Evolutionary conservation across 2,888 invertebrate genomes (phyloP).

Genomic region (Deroplatys truncata): DNA sequence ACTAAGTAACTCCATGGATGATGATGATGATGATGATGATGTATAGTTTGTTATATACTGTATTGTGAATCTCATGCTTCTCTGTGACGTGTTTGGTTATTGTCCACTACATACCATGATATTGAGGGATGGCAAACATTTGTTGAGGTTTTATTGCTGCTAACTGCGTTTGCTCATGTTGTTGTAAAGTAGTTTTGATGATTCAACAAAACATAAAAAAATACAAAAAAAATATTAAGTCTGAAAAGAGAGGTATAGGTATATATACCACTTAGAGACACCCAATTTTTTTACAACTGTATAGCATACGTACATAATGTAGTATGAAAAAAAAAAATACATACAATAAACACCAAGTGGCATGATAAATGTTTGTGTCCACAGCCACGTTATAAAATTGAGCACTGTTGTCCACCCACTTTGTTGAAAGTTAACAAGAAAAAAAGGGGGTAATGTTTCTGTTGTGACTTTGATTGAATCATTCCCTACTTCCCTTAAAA

Average conservation of each 20-base stretch:
- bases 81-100: too few species aligned
- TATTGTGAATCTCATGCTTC: constrained; percentile 24
- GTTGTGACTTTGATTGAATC: constrained; percentile 8
- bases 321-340: not conserved
- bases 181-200: constrained; percentile 22
- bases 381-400: constrained; percentile 31
- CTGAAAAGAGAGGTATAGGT: not conserved
- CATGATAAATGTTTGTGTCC: not conserved
- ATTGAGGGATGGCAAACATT: constrained; percentile 5
- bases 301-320: not conserved
- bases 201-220: constrained; percentile 18
- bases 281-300: constrained; percentile 3
- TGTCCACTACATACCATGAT: not conserved
- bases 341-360: constrained; percentile 5
- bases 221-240: not conserved
- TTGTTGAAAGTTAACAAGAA: not conserved
- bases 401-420: constrained; percentile 23
- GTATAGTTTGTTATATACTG: constrained; percentile 30
- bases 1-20: too few species aligned
- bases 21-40: constrained; percentile 24
- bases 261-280: not conserved
- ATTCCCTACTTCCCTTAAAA: constrained; percentile 35
- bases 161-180: constrained; percentile 29
- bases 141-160: constrained; percentile 10
- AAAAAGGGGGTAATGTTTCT: constrained; percentile 3